Evolutionary conservation across 2,888 invertebrate genomes (phyloP).

Genomic region (Teleogryllus oceanicus): DNA sequence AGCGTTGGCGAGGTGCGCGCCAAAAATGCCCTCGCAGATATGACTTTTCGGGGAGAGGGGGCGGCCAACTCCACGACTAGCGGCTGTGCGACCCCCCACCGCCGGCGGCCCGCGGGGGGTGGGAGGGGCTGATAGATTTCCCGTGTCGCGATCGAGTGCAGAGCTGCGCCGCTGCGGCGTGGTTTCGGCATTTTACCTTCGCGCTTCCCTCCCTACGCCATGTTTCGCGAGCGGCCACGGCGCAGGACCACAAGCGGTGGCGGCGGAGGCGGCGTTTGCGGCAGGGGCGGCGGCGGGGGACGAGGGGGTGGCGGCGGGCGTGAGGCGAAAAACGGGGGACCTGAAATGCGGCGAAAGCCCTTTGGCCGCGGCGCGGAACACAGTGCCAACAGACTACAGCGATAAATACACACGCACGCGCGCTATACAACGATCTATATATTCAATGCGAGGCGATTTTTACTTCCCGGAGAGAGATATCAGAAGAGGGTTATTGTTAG

Average conservation of each 20-base stretch:
- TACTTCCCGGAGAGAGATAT: no score
- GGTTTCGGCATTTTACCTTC: constrained; percentile 18
- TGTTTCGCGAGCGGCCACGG: neutral
- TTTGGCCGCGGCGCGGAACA: neutral
- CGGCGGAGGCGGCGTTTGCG: neutral
- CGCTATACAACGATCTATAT: neutral
- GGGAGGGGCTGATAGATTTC: constrained; percentile 3
- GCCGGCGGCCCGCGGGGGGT: neutral
- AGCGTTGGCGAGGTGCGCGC: neutral
- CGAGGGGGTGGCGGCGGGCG: neutral
- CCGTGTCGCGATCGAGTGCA: neutral
- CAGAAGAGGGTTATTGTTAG: no score
- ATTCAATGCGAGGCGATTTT: neutral
- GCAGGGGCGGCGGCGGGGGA: neutral
- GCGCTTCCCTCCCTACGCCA: constrained; percentile 7
- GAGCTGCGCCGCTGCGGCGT: neutral
- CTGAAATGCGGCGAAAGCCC: neutral
- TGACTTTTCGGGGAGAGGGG: neutral
- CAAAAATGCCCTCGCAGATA: neutral
- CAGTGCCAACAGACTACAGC: neutral
- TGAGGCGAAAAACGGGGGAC: neutral
- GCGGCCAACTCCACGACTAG: neutral
- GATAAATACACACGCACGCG: neutral
- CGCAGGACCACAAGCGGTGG: neutral
- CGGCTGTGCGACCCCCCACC: neutral